Base-by-base conservation (phyloP, 2,797 vertebrate species). In the Picus viridis region DNA sequence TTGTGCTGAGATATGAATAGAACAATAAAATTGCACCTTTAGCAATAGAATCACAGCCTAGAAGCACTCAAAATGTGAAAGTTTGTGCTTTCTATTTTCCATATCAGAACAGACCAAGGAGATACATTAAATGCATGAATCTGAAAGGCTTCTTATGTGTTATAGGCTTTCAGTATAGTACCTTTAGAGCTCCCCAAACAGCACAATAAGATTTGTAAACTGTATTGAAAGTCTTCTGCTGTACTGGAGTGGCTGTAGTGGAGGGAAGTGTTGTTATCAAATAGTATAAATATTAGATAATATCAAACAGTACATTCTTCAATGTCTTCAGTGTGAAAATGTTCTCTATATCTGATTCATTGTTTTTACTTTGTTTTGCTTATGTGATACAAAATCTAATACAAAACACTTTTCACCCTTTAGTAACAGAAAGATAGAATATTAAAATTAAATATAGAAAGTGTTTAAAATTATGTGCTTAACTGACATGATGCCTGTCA, bases 171-270 rank as follows among this genome's bases (percentile, higher is more conserved):
- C 82, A 88, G 7, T 88, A 83, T 32, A 75, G 54, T 81, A 92
- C 61, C 56, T 92, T 89, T 90, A 95, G 79, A 74, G 61, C 32
- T 96, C 45, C 86, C 83, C 45, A 89, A 86, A 93, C 23, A 79
- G 19, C 30, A 79, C 47, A 92, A 54, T 83, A 83, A 84, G 83
- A 95, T 95, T 95, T 96, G 94, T 93, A 94, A 94, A 94, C 69
- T 65, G 15, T 73, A 90, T 32, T 79, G 88, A 94, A 96, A 95
- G 36, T 64, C 58, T 94, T 76, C 39, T 89, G 26, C 63, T 88
- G 65, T 58, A 68, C 36, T 43, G 24, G 34, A 71, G 61, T 93
- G 74, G 39, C 62, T 95, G 61, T 92, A 43, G 41, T 90, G 62
- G 72, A 96, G 84, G 89, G 94, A 96, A 95, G 83, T 81, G 61